Evolutionary conservation across 2,113 vertebrate species (phyloP).

Genomic region (Phalacrocorax carbo): DNA sequence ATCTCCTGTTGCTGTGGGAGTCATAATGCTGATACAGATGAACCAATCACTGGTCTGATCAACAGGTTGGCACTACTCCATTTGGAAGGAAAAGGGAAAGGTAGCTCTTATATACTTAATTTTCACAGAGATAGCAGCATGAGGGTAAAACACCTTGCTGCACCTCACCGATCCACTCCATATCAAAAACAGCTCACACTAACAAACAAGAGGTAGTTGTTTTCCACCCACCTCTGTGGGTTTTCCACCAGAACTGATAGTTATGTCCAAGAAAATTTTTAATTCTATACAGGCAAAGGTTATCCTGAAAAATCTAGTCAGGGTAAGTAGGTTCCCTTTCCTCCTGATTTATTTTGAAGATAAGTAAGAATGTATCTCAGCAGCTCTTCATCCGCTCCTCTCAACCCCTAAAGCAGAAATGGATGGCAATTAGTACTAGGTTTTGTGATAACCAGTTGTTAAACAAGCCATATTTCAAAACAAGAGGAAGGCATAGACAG

Average conservation of each 20-base stretch:
- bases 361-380: background rate
- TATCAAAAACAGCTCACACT: background rate
- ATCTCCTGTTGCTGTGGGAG: background rate
- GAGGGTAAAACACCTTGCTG: background rate
- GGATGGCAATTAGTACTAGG: background rate
- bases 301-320: background rate
- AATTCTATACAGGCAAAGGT: background rate
- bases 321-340: background rate
- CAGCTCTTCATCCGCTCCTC: background rate
- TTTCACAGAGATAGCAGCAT: background rate
- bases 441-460: background rate
- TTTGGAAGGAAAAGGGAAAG: background rate
- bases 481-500: background rate
- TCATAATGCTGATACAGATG: background rate
- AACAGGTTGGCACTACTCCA: background rate
- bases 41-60: background rate
- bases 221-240: background rate
- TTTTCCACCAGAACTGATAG: background rate
- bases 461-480: background rate
- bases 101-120: background rate
- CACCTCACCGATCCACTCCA: background rate
- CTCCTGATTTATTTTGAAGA: background rate
- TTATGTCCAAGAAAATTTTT: background rate
- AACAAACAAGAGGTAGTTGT: background rate
- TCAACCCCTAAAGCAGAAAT: background rate